Percentiles rank a stretch among this genome's conserved stretches.
phyloP scores from a whole-genome alignment of 2,888 invertebrate genomes.

The Timema podura region DNA sequence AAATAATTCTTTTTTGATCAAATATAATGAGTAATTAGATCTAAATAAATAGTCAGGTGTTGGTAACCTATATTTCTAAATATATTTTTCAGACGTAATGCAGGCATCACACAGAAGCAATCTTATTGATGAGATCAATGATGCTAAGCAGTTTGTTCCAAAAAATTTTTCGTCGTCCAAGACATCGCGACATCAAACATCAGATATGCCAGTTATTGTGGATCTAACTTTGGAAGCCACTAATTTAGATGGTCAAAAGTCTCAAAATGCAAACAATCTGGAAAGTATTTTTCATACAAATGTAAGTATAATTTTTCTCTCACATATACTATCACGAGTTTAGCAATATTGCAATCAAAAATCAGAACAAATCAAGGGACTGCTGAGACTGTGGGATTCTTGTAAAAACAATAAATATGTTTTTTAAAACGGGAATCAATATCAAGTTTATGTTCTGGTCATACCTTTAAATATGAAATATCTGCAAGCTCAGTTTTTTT shows the following conservation, averaged over 20 bases:
- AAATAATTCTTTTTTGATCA: too few species aligned
- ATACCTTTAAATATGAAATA: too few species aligned
- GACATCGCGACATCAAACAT: slow-evolving; percentile 6
- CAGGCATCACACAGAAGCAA: slow-evolving; percentile 9
- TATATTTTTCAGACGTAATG: slow-evolving; percentile 6
- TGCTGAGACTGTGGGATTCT: too few species aligned
- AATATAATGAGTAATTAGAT: too few species aligned
- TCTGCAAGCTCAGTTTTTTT: too few species aligned
- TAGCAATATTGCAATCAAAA: too few species aligned
- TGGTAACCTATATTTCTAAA: not conserved
- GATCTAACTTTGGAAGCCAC: slow-evolving; percentile 6
- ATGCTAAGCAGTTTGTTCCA: slow-evolving; percentile 26
- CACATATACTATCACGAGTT: too few species aligned
- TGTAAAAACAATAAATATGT: too few species aligned
- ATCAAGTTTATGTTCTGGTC: too few species aligned
- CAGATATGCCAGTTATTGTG: slow-evolving; percentile 15
- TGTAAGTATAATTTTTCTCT: slow-evolving; percentile 25
- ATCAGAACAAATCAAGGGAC: too few species aligned
- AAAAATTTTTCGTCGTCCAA: slow-evolving; percentile 27
- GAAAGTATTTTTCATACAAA: slow-evolving; percentile 29
- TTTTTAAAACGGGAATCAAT: too few species aligned
- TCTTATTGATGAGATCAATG: slow-evolving; percentile 30
- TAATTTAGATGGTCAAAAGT: not conserved
- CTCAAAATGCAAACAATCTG: slow-evolving; percentile 21
- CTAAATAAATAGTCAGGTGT: too few species aligned